Base-by-base conservation (phyloP, 2,113 vertebrate genomes). In the Vulpes lagopus region DNA sequence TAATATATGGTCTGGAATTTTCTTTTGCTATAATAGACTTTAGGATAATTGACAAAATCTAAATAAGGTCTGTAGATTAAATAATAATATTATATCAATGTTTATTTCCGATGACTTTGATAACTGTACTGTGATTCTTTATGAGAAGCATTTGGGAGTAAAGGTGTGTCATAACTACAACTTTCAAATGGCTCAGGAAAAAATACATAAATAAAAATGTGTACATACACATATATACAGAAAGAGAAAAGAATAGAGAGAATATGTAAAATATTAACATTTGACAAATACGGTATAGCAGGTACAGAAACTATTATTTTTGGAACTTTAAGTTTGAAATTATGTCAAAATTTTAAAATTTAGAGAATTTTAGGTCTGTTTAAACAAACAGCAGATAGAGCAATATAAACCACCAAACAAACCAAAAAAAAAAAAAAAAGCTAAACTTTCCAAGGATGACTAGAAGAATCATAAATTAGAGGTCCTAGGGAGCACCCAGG, bases 321-420 rank as follows among this genome's bases (percentile, higher is more conserved):
- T 32, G 51, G 49, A 94, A 78, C 4, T 95, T 83, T 60, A 59
- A 96, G 84, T 83, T 62, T 96, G 19, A 95, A 96, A 95, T 57
- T 93, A 69, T 92, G 73, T 76, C 51, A 83, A 91, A 60, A 60
- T 65, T 65, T 67, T 51, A 95, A 95, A 8, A 35, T 65, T 55
- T 10, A 84, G 20, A 95, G 11, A 95, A 53, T 49, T 87, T 86
- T 76, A 74, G 55, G 38, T 43, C 62, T 78, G 43, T 69, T 69
- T 86, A 71, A 91, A 32, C 53, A 76, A 94, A 93, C 23, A 87
- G 91, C 89, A 92, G 57, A 64, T 0, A 67, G 62, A 73, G 8
- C 12, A 82, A 94, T 19, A 71, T 32, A 71, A 81, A 80, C 35
- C 35, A 82, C 30, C 38, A 5, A 65, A 55, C 60, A 87, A 92